Base-by-base conservation (phyloP, 2,797 vertebrate species). In the Heliangelus exortis region DNA sequence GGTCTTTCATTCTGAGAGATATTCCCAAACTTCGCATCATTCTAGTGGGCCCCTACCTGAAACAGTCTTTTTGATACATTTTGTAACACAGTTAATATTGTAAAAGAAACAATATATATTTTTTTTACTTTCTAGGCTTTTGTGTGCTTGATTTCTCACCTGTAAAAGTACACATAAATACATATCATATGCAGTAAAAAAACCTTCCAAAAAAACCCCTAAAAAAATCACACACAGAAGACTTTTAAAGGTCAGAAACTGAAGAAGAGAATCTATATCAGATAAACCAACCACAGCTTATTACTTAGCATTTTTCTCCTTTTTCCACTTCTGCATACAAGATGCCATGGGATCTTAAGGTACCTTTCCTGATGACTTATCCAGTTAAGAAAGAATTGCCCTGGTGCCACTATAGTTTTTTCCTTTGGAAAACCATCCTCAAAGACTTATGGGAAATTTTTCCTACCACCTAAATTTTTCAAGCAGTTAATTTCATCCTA, bases 191-290 rank as follows among this genome's bases (percentile, higher is more conserved):
- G 63, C 18, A 7, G 58, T 54, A 58, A 87, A 74, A 80, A 91
- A 41, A n/a, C n/a, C n/a, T n/a, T n/a, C n/a, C n/a, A n/a, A n/a
- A n/a, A n/a, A n/a, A 12, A 23, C 10, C 1, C n/a, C n/a, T n/a
- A 20, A 54, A 58, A 34, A 10, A 31, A 65, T 11, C 66, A 87
- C 33, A 87, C 82, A 86, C 19, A 76, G 45, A 29, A 93, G 67
- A 73, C 34, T 84, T 69, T 74, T 93, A 96, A 96, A 96, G 85
- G 85, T 96, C 91, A 96, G 77, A 88, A 93, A 59, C 18, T 66
- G 48, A 91, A 75, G n/a, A 53, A 93, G 88, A 59, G 91, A 92
- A 95, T 67, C 76, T 36, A 53, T 59, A 91, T 59, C 1, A 3
- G 63, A 93, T 72, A 87, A 93, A 76, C 50, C 51, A 94, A 94